Conservation (phyloP, 2,797 vertebrate species). For the Decapterus maruadsi region DNA sequence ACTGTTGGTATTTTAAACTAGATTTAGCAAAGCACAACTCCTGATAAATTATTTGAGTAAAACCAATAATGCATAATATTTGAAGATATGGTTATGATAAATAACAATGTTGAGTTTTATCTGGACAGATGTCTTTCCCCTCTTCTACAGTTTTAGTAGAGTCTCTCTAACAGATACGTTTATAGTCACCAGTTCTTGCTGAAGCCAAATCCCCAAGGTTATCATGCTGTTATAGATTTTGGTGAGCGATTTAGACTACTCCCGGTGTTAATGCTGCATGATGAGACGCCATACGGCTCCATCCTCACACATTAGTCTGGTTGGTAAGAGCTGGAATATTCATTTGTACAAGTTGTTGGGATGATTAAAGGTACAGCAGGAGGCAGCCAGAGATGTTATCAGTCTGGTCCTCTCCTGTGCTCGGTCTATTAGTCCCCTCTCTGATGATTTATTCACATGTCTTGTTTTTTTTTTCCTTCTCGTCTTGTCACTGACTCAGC, state of each 20-base stretch:
- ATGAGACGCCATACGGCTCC: conserved; percentile 43
- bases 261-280: conserved; percentile 31
- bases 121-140: neutral
- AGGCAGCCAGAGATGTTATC: conserved; percentile 70
- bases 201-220: neutral
- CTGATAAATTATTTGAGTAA: neutral
- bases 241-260: conserved; percentile 4
- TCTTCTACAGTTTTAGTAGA: neutral
- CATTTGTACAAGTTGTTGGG: conserved; percentile 68
- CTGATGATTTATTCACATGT: conserved; percentile 83
- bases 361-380: conserved; percentile 70
- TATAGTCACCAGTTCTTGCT: neutral
- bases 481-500: conserved; percentile 70
- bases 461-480: conserved; percentile 75
- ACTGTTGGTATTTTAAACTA: neutral
- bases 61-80: neutral
- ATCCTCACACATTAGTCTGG: conserved; percentile 54
- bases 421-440: conserved; percentile 74
- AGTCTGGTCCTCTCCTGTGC: conserved; percentile 66
- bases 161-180: neutral
- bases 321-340: conserved; percentile 71
- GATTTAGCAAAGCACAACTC: neutral
- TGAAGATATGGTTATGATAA: neutral
- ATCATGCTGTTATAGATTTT: conserved; percentile 15
- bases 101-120: neutral